These are phyloP conservation scores for Clepsis dumicolana DNA, from an alignment of 2,888 invertebrate species.

Conservation along the genomic window DNA sequence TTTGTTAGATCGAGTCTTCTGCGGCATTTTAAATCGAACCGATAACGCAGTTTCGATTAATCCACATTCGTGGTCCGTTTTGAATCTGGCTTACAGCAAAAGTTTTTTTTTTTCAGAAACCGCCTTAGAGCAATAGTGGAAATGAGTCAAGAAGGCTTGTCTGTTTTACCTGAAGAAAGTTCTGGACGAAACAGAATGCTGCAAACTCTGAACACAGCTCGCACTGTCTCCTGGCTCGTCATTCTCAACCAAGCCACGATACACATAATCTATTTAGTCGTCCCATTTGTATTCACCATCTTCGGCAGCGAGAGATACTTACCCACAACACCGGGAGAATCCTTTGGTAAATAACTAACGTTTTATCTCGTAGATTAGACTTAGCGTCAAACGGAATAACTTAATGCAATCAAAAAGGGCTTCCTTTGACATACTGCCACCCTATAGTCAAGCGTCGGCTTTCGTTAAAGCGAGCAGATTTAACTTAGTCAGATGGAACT, in stretches of 20 bases:
- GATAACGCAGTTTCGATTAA: neutral
- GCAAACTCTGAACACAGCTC: conserved; percentile 54
- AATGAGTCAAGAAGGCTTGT: conserved; percentile 58
- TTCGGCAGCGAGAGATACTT: conserved; percentile 60
- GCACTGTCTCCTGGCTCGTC: conserved; percentile 61
- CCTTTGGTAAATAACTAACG: conserved; percentile 56
- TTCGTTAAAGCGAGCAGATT: conserved; percentile 7
- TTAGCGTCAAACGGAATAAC: conserved; percentile 18
- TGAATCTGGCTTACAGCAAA: neutral
- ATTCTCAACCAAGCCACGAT: conserved; percentile 58
- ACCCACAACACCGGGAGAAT: conserved; percentile 65
- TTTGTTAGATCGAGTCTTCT: neutral
- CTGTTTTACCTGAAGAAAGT: conserved; percentile 53
- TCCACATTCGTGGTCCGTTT: neutral
- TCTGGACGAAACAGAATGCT: conserved; percentile 53
- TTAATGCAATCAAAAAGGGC: conserved; percentile 5
- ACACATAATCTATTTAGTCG: conserved; percentile 59
- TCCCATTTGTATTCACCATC: conserved; percentile 62
- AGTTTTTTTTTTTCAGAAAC: conserved; percentile 50
- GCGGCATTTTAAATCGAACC: neutral
- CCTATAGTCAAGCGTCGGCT: conserved; percentile 5
- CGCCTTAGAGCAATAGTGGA: conserved; percentile 59
- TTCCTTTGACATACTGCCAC: conserved; percentile 7
- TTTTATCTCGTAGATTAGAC: neutral
- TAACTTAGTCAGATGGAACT: neutral